phyloP scores from a whole-genome alignment of 2,888 invertebrate genomes.

The Dicycla oo region DNA sequence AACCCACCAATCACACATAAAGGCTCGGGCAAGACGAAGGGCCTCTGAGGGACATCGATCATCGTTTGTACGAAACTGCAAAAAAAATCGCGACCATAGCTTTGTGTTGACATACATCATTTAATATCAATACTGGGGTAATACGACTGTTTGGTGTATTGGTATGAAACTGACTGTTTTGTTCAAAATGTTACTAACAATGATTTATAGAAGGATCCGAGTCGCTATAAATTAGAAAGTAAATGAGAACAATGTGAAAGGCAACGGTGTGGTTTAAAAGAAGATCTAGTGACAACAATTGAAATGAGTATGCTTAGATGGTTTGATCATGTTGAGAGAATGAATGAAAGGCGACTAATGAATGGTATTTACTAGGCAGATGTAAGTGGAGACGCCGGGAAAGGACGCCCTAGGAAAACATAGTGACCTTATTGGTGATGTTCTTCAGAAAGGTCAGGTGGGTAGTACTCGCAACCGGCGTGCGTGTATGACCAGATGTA shows the following conservation, averaged over 20 bases:
- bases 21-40: conserved; percentile 58
- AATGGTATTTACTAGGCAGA: too few species aligned
- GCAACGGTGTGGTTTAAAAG: too few species aligned
- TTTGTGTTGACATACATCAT: conserved; percentile 50
- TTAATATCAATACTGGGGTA: conserved; percentile 53
- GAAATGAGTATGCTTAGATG: too few species aligned
- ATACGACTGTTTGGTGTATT: not conserved
- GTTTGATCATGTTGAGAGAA: too few species aligned
- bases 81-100: conserved; percentile 34
- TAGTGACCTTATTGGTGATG: too few species aligned
- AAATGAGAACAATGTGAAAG: not conserved
- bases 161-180: not conserved
- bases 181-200: not conserved
- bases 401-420: too few species aligned
- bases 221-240: not conserved
- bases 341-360: too few species aligned
- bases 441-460: too few species aligned
- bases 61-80: conserved; percentile 58
- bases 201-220: not conserved
- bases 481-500: too few species aligned
- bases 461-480: too few species aligned
- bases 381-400: too few species aligned
- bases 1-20: conserved; percentile 61
- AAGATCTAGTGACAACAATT: too few species aligned
- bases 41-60: conserved; percentile 61